Base-by-base conservation (phyloP, 2,113 vertebrate species). In the Hippocampus barbouri region DNA sequence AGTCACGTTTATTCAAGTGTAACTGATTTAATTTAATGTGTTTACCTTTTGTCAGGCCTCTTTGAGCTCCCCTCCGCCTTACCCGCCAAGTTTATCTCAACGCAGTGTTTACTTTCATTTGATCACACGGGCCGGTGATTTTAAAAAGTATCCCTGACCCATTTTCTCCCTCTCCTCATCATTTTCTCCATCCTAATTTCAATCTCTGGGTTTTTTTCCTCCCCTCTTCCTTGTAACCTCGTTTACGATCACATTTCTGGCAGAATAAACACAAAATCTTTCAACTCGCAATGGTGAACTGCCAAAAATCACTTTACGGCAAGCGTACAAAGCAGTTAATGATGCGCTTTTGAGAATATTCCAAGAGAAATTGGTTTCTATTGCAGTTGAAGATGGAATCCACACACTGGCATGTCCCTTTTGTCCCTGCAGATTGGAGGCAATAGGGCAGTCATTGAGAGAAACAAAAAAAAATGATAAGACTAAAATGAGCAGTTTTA, bases 371-470 rank as follows among this genome's bases (percentile, higher is more conserved):
- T 21, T 14, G 11, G 5, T 56, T 51, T 66, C 40, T 18, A 16
- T 2, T 23, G 60, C 75, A 80, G 62, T 80, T 54, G 23, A 61
- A 76, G 76, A 64, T 41, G 57, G 69, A 71, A 54, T 63, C 59
- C 62, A 18, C 41, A 43, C 65, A 18, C 63, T 40, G 83, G 77
- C 79, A 77, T 85, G 79, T 82, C 54, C 69, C 59, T 77, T 80
- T 71, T 77, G 11, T 47, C 43, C 7, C 64, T 4, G 54, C 64
- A 70, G 40, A 78, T 79, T 78, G 77, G 23, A 72, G 43, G 70
- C 69, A 66, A 68, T 74, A 75, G 59, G 71, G 71, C 69, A 80
- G 27, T 70, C 56, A 60, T 56, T n/a, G 67, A 72, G 66, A 75
- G 69, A 72, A 75, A 73, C 23, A 66, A 71, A 74, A 69, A 60